These are phyloP conservation scores for Pollenia griseotomentosa DNA, from an alignment of 2,888 invertebrate genomes.

Conservation along the genomic window DNA sequence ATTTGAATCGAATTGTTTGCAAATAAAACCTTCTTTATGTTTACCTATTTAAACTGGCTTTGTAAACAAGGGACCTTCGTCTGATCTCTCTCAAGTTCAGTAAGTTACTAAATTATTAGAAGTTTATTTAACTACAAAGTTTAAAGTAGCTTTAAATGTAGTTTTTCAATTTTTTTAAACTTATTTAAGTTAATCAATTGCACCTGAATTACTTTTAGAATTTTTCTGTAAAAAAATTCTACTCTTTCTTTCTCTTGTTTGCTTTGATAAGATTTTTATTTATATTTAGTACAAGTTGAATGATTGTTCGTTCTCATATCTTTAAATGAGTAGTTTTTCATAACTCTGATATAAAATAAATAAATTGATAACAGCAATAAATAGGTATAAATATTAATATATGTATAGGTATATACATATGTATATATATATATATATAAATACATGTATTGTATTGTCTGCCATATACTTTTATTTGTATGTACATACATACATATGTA, in stretches of 20 bases:
- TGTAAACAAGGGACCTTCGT: not conserved
- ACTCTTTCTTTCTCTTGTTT: not conserved
- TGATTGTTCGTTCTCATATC: not conserved
- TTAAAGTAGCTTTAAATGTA: not conserved
- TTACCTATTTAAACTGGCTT: not conserved
- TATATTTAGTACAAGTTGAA: not conserved
- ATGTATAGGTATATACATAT: no score
- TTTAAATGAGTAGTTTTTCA: not conserved
- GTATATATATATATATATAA: no score
- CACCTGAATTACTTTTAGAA: no score
- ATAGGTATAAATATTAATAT: no score
- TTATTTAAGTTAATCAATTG: no score
- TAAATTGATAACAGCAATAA: not conserved
- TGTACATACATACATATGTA: no score
- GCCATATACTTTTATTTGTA: no score
- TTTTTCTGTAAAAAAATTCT: no score
- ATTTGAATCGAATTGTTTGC: no score
- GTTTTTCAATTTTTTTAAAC: not conserved
- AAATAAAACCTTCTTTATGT: constrained; percentile 15
- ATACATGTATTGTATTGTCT: no score
- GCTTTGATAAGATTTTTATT: not conserved
- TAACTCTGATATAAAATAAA: not conserved
- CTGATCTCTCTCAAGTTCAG: constrained; percentile 24
- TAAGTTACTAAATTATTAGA: constrained; percentile 55
- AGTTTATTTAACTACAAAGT: constrained; percentile 11